A percentile compares a stretch with the other conserved stretches of the same genome.
Conservation (phyloP, 1,140 invertebrate genomes). For the Steinernema khuongi region DNA sequence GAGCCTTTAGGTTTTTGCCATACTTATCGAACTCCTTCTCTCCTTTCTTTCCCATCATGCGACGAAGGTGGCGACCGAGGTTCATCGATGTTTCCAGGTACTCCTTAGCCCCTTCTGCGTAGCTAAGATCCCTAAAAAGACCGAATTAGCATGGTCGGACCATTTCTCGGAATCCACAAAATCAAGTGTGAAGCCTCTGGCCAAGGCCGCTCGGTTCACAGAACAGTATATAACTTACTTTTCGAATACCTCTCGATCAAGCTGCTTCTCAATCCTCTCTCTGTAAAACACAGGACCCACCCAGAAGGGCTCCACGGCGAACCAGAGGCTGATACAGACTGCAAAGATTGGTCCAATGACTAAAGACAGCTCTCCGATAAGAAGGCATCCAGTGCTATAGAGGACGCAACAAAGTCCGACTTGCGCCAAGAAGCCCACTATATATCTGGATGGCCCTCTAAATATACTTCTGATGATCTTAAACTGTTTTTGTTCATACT, state of each 20-base stretch:
- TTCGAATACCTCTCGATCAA: no score
- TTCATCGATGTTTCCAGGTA: conserved; percentile 32
- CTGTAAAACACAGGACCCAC: no score
- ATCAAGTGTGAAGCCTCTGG: no score
- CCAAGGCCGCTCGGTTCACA: no score
- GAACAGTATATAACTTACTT: no score
- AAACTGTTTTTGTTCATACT: conserved; percentile 11
- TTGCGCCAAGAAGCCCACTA: conserved; percentile 19
- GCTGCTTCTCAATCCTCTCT: no score
- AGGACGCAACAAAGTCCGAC: conserved; percentile 19
- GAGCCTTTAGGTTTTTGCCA: conserved; percentile 8
- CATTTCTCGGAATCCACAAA: no score
- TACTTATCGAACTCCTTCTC: conserved; percentile 20
- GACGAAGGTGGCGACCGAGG: conserved; percentile 23
- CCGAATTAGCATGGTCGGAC: no score
- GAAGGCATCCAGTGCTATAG: conserved; percentile 8
- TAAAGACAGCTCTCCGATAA: neutral
- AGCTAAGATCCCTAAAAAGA: conserved; percentile 28
- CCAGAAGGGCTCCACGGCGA: no score
- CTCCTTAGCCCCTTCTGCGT: conserved; percentile 22
- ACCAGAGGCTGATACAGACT: no score
- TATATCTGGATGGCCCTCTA: neutral
- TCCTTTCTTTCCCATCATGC: conserved; percentile 24
- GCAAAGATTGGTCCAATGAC: neutral
- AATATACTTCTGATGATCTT: no score